Conservation (phyloP, 1,140 invertebrate genomes). For the Musca domestica region DNA sequence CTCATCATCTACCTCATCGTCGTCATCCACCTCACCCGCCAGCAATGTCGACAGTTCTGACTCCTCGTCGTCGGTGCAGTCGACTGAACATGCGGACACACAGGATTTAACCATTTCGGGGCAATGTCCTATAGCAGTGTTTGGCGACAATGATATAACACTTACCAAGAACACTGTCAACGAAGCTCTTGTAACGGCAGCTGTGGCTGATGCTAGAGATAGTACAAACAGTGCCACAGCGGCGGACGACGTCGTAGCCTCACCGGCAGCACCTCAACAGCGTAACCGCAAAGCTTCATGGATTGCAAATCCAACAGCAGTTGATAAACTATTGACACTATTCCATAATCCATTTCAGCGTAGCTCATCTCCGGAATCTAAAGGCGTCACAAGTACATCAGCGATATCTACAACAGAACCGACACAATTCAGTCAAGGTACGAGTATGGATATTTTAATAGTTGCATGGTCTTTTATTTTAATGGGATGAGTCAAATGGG, state of each 20-base stretch:
- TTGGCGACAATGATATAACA: slow-evolving; percentile 49
- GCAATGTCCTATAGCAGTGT: slow-evolving; percentile 45
- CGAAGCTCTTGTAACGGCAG: slow-evolving; percentile 31
- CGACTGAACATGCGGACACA: not conserved
- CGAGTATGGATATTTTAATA: not conserved
- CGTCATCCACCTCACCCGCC: slow-evolving; percentile 21
- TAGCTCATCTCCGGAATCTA: slow-evolving; percentile 45
- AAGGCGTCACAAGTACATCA: slow-evolving; percentile 18
- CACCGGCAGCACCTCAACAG: slow-evolving; percentile 36
- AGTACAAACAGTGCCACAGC: slow-evolving; percentile 3
- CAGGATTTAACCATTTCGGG: not conserved
- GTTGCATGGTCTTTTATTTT: too few species aligned
- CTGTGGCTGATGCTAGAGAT: slow-evolving; percentile 14
- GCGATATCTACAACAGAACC: not conserved
- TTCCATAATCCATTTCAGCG: slow-evolving; percentile 60
- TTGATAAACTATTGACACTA: slow-evolving; percentile 59
- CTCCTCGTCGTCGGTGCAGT: slow-evolving; percentile 11
- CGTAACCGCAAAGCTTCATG: slow-evolving; percentile 59
- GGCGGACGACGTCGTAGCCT: not conserved
- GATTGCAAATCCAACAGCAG: slow-evolving; percentile 57
- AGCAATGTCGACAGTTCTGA: slow-evolving; percentile 17
- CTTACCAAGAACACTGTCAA: slow-evolving; percentile 43
- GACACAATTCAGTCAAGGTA: slow-evolving; percentile 1
- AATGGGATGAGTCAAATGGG: too few species aligned
- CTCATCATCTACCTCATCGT: slow-evolving; percentile 23